Percentiles rank a stretch among this genome's conserved stretches.
These are phyloP conservation scores for Eulemur macaco DNA, from an alignment of 2,113 vertebrate species.

Conservation along the genomic window DNA sequence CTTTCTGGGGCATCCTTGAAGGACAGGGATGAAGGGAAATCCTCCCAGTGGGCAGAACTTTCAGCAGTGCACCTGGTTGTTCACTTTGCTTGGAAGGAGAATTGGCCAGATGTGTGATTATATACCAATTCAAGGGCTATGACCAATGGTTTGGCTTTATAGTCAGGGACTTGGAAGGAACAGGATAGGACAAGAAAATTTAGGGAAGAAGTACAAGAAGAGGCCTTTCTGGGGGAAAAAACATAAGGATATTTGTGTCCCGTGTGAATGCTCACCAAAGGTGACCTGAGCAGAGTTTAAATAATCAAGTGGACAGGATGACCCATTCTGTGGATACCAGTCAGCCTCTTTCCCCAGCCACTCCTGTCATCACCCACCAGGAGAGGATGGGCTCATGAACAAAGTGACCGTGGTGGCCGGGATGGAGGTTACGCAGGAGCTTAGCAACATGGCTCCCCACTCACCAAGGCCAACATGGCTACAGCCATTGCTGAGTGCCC, in stretches of 20 bases:
- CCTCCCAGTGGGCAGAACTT: neutral
- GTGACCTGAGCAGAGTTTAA: neutral
- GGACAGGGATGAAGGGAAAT: neutral
- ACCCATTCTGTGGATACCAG: neutral
- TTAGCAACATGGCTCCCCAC: neutral
- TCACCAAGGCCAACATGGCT: neutral
- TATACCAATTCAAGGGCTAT: neutral
- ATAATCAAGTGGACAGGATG: neutral
- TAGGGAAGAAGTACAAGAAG: neutral
- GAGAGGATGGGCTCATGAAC: neutral
- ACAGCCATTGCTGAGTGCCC: neutral
- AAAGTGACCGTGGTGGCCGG: neutral
- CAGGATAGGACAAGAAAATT: neutral
- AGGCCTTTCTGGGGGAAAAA: neutral
- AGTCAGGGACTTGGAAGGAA: neutral
- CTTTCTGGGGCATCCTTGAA: neutral
- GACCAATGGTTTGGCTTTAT: neutral
- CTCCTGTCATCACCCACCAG: too few relatives aligned
- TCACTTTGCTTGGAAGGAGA: neutral
- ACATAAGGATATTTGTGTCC: neutral
- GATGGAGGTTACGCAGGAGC: too few relatives aligned
- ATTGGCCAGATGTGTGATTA: neutral
- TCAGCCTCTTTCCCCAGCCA: neutral
- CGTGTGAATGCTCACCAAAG: neutral
- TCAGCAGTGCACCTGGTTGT: neutral